Evolutionary conservation across 2,888 invertebrate species (phyloP), one percentile per base, ranked within the genome.

Genomic region (Drymonia ruficornis): DNA sequence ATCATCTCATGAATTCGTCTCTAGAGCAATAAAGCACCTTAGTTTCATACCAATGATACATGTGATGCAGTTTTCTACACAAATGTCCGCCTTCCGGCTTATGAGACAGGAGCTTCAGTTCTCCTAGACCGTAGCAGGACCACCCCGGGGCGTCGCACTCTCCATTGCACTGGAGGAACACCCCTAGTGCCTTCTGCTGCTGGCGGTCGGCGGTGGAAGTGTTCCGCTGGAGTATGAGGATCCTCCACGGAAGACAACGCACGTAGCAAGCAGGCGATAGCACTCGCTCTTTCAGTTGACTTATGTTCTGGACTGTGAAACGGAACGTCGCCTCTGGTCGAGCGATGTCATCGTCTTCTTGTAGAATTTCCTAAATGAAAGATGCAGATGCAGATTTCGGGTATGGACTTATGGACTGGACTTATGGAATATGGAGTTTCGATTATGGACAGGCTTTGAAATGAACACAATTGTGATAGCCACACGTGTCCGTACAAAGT

Each of bases 241-340:
- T 99, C 90, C 98, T 98, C 99, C 99, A 99, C 52, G 99, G 99
- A 73, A 99, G 93, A 91, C 99, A 99, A 53, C 99, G 94, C 6
- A 99, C 98, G 89, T 96, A 98, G 76, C 97, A 97, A 1, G 98
- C 95, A 5, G 97, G 97, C 13, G 99, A 99, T 13, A 99, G 93
- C 40, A 95, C 94, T 62, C 96, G 95, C 69, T 96, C 94, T 94
- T 97, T 97, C 65, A 99, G 93, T 80, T 97, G 96, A 70, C 96
- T 97, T 73, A 99, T 96, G 85, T 97, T 96, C 63, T 96, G 95
- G 11, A 99, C 96, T 43, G 96, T 96, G 81, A 95, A 98, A 45
- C 95, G 94, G 85, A 99, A 98, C 3, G 97, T 97, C n/a, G 99
- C 98, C 87, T 99, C 98, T 13, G 98, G 95, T 53, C 98, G 95